Percentiles rank a stretch among this genome's conserved stretches.
Evolutionary conservation across 2,113 vertebrate genomes (phyloP).

Genomic region (Tachycineta bicolor): DNA sequence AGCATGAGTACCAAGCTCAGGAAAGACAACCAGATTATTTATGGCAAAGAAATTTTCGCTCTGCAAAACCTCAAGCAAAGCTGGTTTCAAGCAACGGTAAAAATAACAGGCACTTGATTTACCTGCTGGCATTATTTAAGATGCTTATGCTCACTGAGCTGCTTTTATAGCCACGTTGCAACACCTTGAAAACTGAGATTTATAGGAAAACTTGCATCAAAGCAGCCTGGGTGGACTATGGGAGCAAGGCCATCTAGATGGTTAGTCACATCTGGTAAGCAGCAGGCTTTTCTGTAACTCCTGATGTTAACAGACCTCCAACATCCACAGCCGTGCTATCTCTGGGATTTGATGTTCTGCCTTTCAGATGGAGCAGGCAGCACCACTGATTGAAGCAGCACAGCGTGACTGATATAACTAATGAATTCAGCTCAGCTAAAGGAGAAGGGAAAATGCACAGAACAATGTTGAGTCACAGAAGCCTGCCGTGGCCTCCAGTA

Average conservation of each 20-base stretch:
- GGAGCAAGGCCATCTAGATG: not conserved
- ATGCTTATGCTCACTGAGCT: not conserved
- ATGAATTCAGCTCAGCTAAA: slow-evolving; percentile 15
- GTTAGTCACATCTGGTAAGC: not conserved
- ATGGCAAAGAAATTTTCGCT: not conserved
- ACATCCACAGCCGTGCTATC: not conserved
- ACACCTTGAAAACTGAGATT: not conserved
- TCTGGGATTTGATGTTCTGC: slow-evolving; percentile 26
- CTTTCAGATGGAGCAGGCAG: slow-evolving; percentile 30
- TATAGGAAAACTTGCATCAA: not conserved
- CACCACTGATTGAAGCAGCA: slow-evolving; percentile 26
- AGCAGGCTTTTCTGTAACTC: not conserved
- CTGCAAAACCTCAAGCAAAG: not conserved
- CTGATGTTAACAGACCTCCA: slow-evolving; percentile 16
- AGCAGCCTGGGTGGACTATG: not conserved
- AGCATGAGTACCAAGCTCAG: not conserved
- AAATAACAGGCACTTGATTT: not conserved
- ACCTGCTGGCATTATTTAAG: not conserved
- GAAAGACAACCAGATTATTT: not conserved
- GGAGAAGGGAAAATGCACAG: not conserved
- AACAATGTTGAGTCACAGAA: not conserved
- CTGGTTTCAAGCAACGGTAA: not conserved
- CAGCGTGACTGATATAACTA: slow-evolving; percentile 13
- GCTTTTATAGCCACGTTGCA: not conserved
- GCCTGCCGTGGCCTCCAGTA: not conserved